Conservation (phyloP, 2,888 invertebrate species). For the Amblyjoppa proteus region DNA sequence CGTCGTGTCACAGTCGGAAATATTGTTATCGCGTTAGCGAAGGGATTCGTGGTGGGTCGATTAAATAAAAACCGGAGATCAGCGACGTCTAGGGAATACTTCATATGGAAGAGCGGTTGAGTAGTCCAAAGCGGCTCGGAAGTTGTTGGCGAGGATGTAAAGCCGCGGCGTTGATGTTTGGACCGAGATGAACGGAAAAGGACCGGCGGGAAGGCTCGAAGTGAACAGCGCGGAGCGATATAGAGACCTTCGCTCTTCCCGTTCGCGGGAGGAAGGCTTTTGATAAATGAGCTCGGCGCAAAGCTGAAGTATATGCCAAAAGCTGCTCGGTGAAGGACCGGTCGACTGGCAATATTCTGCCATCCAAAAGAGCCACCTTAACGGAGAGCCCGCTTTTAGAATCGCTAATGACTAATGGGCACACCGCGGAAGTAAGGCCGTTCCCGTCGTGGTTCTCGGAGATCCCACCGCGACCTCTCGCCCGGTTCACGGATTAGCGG, state of each 20-base stretch:
- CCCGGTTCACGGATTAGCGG: conserved; percentile 70
- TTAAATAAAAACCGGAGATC: conserved; percentile 30
- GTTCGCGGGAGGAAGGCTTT: conserved; percentile 71
- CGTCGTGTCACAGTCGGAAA: conserved; percentile 39
- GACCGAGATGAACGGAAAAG: conserved; percentile 36
- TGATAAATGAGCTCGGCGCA: conserved; percentile 83
- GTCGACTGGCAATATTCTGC: conserved; percentile 79
- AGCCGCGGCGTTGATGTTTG: conserved; percentile 30
- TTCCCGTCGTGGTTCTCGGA: conserved; percentile 60
- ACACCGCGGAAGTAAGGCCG: conserved; percentile 70
- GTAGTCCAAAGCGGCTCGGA: background rate
- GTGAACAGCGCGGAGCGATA: conserved; percentile 32
- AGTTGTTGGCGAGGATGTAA: conserved; percentile 12
- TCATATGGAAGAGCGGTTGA: background rate
- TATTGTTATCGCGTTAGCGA: conserved; percentile 43
- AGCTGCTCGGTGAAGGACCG: conserved; percentile 75
- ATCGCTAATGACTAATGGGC: conserved; percentile 84
- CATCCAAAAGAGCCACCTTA: conserved; percentile 64
- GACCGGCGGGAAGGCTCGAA: conserved; percentile 24
- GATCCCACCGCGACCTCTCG: conserved; percentile 67
- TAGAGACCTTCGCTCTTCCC: conserved; percentile 38
- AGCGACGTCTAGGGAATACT: background rate
- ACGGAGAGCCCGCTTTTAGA: conserved; percentile 78
- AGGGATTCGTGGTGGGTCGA: conserved; percentile 20
- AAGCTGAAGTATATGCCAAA: conserved; percentile 84